Base-by-base conservation (phyloP, 1,140 invertebrate species). In the Euglossa dilemma region DNA sequence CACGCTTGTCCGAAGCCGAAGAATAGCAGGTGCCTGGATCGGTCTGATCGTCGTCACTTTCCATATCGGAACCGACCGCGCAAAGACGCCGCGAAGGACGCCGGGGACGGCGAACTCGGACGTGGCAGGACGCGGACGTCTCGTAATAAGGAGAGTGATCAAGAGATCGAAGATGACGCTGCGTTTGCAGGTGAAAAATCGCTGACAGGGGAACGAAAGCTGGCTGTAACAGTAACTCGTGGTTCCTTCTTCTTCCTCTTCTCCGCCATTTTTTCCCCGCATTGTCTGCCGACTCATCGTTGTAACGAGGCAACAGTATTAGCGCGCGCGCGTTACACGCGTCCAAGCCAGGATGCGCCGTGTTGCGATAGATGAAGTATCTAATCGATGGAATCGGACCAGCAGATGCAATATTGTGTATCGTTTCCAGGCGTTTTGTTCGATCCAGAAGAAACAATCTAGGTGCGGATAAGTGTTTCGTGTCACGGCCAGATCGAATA, bases 101-200 rank as follows among this genome's bases (percentile, higher is more conserved):
- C 61, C 28, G 16, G 50, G 23, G 12, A 28, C 52, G 74, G 72
- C 69, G 67, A 74, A 28, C 47, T 87, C 75, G n/a, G 59, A 52
- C 59, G 80, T 36, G 76, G 69, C 59, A 14, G 54, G 45, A 28
- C 57, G 54, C 61, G 81, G 84, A 36, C 36, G 36, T 36, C 36
- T 36, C 36, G 36, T 64, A 67, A 82, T 82, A 85, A 74, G 28
- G 80, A 56, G 59, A 84, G 56, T 74, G 69, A 86, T 84, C 80
- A 12, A 64, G 61, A 61, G 72, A 87, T 87, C 72, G 73, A 70
- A 66, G 63, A 86, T 87, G 85, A 87, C 84, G 80, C 14, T 76
- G 85, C 85, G 57, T 57, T 64, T 28, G 23, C 63, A 18, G 18
- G 6, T n/a, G 67, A 78, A 75, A 80, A 84, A 43, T 86, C 28